Percentiles rank a stretch among this genome's conserved stretches.
These are phyloP conservation scores for Tanytarsus gracilentus DNA, from an alignment of 2,888 invertebrate species.

Conservation along the genomic window DNA sequence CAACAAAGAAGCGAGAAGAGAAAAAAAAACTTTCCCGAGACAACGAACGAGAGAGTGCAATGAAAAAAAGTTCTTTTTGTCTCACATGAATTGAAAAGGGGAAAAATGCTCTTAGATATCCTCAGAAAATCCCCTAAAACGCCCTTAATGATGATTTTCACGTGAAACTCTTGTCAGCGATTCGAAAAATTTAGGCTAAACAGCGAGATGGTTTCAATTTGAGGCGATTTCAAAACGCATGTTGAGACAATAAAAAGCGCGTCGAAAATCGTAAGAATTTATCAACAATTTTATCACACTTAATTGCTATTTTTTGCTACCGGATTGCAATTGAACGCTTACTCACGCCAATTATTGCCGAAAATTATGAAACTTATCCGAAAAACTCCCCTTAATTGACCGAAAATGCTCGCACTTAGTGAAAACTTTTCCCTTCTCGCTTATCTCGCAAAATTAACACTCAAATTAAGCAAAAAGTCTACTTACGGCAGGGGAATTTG, in stretches of 20 bases:
- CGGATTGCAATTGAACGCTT: not conserved
- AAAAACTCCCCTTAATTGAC: not conserved
- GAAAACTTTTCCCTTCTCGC: not conserved
- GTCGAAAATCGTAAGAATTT: not conserved
- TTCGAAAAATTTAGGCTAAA: not conserved
- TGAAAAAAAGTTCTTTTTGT: not conserved
- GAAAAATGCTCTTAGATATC: no score
- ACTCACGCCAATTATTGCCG: not conserved
- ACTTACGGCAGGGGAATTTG: slow-evolving; percentile 27
- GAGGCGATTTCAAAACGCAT: slow-evolving; percentile 17
- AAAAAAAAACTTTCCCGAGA: slow-evolving; percentile 21
- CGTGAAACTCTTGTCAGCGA: not conserved
- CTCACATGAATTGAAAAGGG: not conserved
- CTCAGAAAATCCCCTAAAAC: no score
- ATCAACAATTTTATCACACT: not conserved
- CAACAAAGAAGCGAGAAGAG: slow-evolving; percentile 27
- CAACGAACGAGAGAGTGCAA: not conserved
- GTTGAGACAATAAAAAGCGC: slow-evolving; percentile 13
- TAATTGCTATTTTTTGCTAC: not conserved
- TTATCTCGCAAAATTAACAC: not conserved
- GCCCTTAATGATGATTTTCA: not conserved
- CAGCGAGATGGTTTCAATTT: not conserved
- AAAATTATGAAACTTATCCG: not conserved
- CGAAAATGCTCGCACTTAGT: not conserved
- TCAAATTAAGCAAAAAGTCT: not conserved